phyloP scores from a whole-genome alignment of 1,140 invertebrate genomes.

The Lutraria rhynchaena region DNA sequence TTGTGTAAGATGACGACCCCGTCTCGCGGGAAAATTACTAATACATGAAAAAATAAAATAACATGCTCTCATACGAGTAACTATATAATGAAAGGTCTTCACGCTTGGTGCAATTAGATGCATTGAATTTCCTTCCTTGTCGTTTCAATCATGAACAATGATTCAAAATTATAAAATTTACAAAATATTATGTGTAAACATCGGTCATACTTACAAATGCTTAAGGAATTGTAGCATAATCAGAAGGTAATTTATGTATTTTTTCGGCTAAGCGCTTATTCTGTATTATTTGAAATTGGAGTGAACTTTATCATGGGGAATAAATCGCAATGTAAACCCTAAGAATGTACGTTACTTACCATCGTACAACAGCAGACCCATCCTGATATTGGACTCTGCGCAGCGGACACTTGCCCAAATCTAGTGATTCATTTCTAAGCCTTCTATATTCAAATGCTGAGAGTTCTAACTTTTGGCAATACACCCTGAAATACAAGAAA shows the following conservation, averaged over 20 bases:
- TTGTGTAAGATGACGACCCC: not conserved
- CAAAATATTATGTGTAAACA: not conserved
- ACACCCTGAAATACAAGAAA: not conserved
- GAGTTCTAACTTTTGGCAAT: constrained; percentile 10
- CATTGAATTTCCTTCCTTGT: not conserved
- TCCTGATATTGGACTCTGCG: constrained; percentile 10
- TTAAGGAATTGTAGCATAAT: not conserved
- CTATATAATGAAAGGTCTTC: not conserved
- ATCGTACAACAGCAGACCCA: not conserved
- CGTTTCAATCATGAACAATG: not conserved
- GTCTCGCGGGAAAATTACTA: not conserved
- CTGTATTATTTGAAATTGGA: too few relatives aligned
- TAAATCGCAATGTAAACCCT: too few relatives aligned
- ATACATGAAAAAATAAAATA: not conserved
- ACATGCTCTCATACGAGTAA: not conserved
- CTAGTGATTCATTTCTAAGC: not conserved
- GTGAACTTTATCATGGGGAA: too few relatives aligned
- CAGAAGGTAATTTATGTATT: too few relatives aligned
- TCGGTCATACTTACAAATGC: not conserved
- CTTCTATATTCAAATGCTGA: constrained; percentile 9
- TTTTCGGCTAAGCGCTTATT: too few relatives aligned
- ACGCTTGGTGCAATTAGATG: not conserved
- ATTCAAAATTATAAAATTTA: not conserved
- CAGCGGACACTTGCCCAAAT: constrained; percentile 7
- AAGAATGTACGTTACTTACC: too few relatives aligned